Evolutionary conservation across 2,113 vertebrate genomes (phyloP).

Genomic region (Nerophis ophidion): DNA sequence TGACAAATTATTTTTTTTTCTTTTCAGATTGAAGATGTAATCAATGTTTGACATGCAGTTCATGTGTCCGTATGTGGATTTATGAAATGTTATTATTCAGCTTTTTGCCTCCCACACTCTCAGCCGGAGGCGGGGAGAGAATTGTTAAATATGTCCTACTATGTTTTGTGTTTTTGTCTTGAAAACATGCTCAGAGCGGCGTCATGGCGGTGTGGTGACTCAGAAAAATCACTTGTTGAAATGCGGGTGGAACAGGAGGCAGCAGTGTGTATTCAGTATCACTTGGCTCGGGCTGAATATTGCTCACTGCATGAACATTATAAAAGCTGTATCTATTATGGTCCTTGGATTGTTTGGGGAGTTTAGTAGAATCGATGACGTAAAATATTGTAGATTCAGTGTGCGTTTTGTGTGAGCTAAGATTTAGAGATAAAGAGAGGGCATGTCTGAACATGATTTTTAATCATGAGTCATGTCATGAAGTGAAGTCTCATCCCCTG

Average conservation of each 20-base stretch:
- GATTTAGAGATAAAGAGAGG: constrained; percentile 8
- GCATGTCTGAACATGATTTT: constrained; percentile 29
- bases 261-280: constrained; percentile 10
- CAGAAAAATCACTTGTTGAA: constrained; percentile 49
- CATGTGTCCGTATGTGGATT: constrained; percentile 18
- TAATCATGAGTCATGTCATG: constrained; percentile 35
- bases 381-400: constrained; percentile 3
- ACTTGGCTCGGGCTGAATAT: constrained; percentile 26
- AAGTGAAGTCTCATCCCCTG: constrained; percentile 19
- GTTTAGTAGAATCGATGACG: background rate
- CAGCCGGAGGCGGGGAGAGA: constrained; percentile 16
- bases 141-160: constrained; percentile 31
- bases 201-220: constrained; percentile 58
- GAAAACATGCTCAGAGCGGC: constrained; percentile 27
- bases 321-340: constrained; percentile 32
- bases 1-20: constrained; percentile 16
- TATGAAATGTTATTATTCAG: constrained; percentile 14
- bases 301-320: constrained; percentile 20
- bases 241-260: constrained; percentile 47
- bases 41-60: constrained; percentile 6
- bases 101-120: constrained; percentile 22
- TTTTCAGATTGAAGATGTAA: constrained; percentile 8
- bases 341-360: constrained; percentile 1
- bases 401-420: constrained; percentile 7
- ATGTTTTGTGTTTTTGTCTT: constrained; percentile 19